phyloP scores from a whole-genome alignment of 2,113 vertebrate genomes.

The Eclectus roratus region DNA sequence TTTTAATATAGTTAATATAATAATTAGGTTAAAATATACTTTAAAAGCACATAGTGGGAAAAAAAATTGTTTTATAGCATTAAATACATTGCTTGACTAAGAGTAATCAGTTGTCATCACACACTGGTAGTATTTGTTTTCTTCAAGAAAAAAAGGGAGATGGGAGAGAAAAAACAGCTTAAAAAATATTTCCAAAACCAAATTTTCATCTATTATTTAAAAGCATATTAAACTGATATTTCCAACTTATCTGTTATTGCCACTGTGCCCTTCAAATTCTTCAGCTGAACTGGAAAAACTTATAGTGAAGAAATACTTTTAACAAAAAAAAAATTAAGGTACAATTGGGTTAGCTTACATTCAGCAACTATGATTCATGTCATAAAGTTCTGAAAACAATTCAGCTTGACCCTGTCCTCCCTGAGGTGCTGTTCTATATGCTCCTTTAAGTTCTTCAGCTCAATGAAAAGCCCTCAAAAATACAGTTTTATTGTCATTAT shows the following conservation, averaged over 20 bases:
- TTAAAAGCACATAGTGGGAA: neutral
- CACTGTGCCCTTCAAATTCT: neutral
- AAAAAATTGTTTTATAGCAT: neutral
- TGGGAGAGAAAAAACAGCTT: neutral
- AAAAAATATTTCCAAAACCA: neutral
- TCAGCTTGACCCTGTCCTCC: neutral
- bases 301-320: neutral
- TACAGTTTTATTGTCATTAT: neutral
- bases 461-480: neutral
- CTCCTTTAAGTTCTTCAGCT: neutral
- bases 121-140: neutral
- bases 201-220: neutral
- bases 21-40: neutral
- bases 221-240: neutral
- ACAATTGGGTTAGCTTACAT: neutral
- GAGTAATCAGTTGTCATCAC: neutral
- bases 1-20: neutral
- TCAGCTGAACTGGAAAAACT: neutral
- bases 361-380: neutral
- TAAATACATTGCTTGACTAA: neutral
- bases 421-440: neutral
- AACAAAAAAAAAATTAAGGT: neutral
- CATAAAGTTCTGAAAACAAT: neutral
- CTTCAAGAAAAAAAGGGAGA: fast-evolving
- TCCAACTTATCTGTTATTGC: neutral